These are phyloP conservation scores for Aspidapion aeneum DNA, from an alignment of 2,888 invertebrate genomes.

Conservation along the genomic window DNA sequence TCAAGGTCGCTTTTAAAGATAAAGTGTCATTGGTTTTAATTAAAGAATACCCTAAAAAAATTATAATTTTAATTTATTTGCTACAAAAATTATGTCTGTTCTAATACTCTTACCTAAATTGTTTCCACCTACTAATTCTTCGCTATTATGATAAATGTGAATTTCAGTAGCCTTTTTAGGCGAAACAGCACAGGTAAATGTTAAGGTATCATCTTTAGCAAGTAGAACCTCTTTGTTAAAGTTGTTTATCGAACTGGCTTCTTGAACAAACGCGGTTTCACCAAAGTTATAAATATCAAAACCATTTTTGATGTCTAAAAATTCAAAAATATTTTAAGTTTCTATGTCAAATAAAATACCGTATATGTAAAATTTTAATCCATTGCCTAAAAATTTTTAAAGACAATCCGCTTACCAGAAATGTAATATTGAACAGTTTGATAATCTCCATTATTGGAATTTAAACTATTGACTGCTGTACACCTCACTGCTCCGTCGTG, in stretches of 20 bases:
- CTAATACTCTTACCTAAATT: background rate
- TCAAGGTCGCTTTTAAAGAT: slow-evolving; percentile 15
- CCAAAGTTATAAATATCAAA: slow-evolving; percentile 49
- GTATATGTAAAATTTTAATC: too few relatives aligned
- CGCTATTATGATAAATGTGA: slow-evolving; percentile 15
- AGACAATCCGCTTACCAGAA: slow-evolving; percentile 30
- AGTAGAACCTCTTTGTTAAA: slow-evolving; percentile 8
- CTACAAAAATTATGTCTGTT: too few relatives aligned
- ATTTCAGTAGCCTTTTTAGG: slow-evolving; percentile 16
- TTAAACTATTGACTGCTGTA: slow-evolving; percentile 46
- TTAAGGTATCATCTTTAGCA: slow-evolving; percentile 16
- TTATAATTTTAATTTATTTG: too few relatives aligned
- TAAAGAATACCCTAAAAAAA: slow-evolving; percentile 15
- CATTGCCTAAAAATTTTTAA: too few relatives aligned
- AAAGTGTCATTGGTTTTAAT: background rate
- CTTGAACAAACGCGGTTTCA: slow-evolving; percentile 28
- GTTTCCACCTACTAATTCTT: slow-evolving; percentile 3
- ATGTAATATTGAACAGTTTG: slow-evolving; percentile 28
- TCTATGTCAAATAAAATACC: too few relatives aligned
- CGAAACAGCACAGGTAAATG: slow-evolving; percentile 20
- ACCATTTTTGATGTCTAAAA: slow-evolving; percentile 49
- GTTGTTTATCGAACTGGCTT: background rate
- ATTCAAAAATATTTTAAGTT: background rate
- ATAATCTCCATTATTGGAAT: slow-evolving; percentile 28
- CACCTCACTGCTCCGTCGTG: slow-evolving; percentile 50